Base-by-base conservation (phyloP, 2,113 vertebrate genomes). In the Meleagris gallopavo region DNA sequence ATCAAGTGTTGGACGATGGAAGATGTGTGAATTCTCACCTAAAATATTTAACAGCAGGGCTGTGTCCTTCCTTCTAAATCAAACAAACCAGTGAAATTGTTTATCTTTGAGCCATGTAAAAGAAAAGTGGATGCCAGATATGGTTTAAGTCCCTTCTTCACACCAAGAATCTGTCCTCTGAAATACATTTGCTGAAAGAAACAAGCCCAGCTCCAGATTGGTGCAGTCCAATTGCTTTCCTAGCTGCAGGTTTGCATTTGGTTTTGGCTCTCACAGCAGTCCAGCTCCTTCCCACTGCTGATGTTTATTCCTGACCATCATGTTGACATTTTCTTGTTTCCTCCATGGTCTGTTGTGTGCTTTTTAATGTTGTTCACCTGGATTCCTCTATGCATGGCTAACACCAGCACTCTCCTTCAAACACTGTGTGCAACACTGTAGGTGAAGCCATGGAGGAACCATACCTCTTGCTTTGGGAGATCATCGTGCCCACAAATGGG, bases 51-150 rank as follows among this genome's bases (percentile, higher is more conserved):
- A 15, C 60, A 34, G 22, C n/a, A 30, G 73, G 58, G 85, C 36
- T 61, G 65, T 8, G 86, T 89, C 64, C 46, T 90, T 79, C 94
- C 86, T 54, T 27, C 77, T 82, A 55, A 91, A 24, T 27, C 89
- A 90, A 96, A 95, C 92, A 84, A 45, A 75, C 8, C 19, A 8
- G 46, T 14, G 8, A 38, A 27, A 1, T 4, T 69, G 80, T 93
- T 94, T 89, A 82, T 52, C 86, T 57, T 61, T 12, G 61, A 66
- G 29, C 40, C 43, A 6, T 0, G 41, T 38, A 64, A 73, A 75
- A 79, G 48, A 66, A 10, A 67, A 50, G 25, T 5, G 4, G 22
- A 8, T 61, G 84, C 85, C 67, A 75, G 64, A 93, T 40, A 36
- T 3, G 32, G 46, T 84, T 64, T 73, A 72, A 72, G 9, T 2